Evolutionary conservation across 2,888 invertebrate genomes (phyloP), one percentile per base, ranked within the genome.

Genomic region (Dynastes tityus): DNA sequence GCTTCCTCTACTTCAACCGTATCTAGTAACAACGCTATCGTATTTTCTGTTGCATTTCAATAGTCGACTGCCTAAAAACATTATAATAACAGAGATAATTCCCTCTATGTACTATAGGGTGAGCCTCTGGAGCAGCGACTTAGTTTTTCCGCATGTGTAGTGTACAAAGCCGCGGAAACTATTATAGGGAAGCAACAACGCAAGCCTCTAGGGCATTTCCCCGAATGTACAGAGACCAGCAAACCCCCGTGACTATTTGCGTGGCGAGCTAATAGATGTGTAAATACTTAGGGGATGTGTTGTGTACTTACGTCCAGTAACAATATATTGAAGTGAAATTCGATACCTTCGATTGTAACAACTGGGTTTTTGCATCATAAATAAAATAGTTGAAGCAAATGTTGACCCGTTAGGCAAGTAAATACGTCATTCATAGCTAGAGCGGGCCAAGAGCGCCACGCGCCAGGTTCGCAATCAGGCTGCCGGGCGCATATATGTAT

Each of bases 181-280:
- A 32, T 32, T n/a, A 32, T 32, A 5, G 65, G 63, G 63, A 63
- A 27, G 29, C 63, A 8, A 32, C 11, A 65, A 16, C 65, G 65
- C 63, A 65, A 65, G 13, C 83, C 83, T 84, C 84, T 85, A 84
- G 83, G 85, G 84, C 85, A 84, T 84, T 85, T 82, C 83, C 79
- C 32, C 32, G 32, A 37, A 5, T 5, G 32, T 32, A 32, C 32
- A 5, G 76, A 80, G 58, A 77, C 65, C 74, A 77, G 80, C 80
- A 84, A 84, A 84, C 86, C 86, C 22, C 86, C 85, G 85, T 87
- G 85, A 13, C 4, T 6, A 0, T 6, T n/a, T 16, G 2, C 85
- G 84, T 84, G 81, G 85, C 81, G 83, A 81, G 85, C 87, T 88
- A 88, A 88, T 88, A 88, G 87, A 53, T 53, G 9, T 53, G 53